phyloP scores from a whole-genome alignment of 1,140 invertebrate genomes.

The Penaeus chinensis region DNA sequence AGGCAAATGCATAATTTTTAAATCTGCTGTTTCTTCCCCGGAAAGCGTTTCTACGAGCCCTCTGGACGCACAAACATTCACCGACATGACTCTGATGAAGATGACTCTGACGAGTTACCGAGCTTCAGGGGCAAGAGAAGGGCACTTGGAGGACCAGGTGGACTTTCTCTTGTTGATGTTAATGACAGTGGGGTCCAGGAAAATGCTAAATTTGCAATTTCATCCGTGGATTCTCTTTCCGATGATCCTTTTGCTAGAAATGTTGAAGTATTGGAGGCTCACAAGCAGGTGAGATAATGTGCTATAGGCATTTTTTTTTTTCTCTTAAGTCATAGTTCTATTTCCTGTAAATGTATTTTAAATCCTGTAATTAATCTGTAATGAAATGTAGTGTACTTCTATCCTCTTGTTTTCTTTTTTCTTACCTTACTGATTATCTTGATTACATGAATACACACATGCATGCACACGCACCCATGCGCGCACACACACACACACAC shows the following conservation, averaged over 20 bases:
- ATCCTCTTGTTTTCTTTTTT: background rate
- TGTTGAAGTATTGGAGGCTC: background rate
- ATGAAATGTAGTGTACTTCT: background rate
- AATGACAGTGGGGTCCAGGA: background rate
- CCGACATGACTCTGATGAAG: constrained; percentile 39
- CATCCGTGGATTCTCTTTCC: background rate
- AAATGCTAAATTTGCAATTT: background rate
- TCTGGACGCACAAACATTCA: constrained; percentile 28
- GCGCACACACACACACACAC: background rate
- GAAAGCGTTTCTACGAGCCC: constrained; percentile 43
- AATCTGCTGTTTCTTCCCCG: constrained; percentile 5
- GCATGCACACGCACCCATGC: background rate
- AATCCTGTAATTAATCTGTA: background rate
- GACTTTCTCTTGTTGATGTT: background rate
- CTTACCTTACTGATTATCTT: background rate
- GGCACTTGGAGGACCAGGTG: constrained; percentile 8
- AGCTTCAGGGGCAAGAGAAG: constrained; percentile 26
- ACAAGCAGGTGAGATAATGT: background rate
- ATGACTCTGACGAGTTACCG: constrained; percentile 39
- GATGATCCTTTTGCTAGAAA: background rate
- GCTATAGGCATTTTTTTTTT: background rate
- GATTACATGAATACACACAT: background rate
- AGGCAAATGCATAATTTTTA: background rate
- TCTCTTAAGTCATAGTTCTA: background rate
- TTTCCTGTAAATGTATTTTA: background rate